Evolutionary conservation across 2,113 vertebrate species (phyloP).

Genomic region (Camelus bactrianus): DNA sequence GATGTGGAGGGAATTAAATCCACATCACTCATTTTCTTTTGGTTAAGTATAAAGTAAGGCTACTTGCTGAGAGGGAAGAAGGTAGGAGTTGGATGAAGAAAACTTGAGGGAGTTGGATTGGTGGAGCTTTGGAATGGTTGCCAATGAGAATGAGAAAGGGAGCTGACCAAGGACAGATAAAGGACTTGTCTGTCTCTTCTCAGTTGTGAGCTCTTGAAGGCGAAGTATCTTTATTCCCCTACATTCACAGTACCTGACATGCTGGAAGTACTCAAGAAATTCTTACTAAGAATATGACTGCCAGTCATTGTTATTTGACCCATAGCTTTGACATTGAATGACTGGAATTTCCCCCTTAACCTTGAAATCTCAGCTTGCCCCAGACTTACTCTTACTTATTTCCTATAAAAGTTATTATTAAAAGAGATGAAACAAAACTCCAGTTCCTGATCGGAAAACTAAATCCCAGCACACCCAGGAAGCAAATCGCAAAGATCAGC

Average conservation of each 20-base stretch:
- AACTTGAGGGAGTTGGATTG: not conserved
- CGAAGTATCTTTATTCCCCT: not conserved
- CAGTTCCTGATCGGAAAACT: not conserved
- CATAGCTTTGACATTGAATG: not conserved
- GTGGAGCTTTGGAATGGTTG: not conserved
- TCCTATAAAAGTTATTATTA: conserved; percentile 58
- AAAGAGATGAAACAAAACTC: conserved; percentile 61
- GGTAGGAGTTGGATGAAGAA: not conserved
- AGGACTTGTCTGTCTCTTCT: not conserved
- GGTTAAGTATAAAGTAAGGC: not conserved
- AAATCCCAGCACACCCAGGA: conserved; percentile 47
- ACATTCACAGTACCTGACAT: not conserved
- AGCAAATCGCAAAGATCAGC: conserved; percentile 10
- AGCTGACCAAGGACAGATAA: not conserved
- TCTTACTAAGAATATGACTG: not conserved
- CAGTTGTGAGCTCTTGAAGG: not conserved
- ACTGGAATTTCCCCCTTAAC: not conserved
- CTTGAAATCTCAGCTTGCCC: conserved; percentile 34
- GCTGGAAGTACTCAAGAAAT: not conserved
- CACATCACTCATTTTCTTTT: not conserved
- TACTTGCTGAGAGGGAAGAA: not conserved
- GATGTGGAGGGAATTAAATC: not conserved
- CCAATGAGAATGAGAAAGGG: not conserved
- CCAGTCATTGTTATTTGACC: not conserved
- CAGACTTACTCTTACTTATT: conserved; percentile 18